A percentile compares a stretch with the other conserved stretches of the same genome.
phyloP scores from a whole-genome alignment of 2,888 invertebrate genomes.

The Hemicrepidius hirtus region DNA sequence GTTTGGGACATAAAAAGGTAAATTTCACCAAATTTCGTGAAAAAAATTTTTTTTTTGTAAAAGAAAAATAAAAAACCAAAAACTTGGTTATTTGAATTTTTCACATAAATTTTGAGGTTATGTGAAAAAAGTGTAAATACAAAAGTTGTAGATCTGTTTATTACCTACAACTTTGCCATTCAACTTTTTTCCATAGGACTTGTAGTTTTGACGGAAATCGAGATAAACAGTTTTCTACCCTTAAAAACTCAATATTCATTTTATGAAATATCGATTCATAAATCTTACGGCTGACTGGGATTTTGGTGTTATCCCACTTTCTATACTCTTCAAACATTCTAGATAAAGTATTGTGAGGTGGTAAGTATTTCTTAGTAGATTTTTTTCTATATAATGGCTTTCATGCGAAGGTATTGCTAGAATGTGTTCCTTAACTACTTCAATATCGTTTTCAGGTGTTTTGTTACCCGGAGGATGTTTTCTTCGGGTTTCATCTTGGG shows the following conservation, averaged over 20 bases:
- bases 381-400: conserved; percentile 34
- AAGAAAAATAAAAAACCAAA: too few relatives aligned
- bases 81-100: too few relatives aligned
- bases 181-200: too few relatives aligned
- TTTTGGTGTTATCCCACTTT: not conserved
- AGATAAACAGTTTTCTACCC: too few relatives aligned
- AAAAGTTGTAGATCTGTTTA: too few relatives aligned
- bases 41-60: too few relatives aligned
- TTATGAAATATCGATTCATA: not conserved
- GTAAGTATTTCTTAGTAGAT: conserved; percentile 9
- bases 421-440: conserved; percentile 23
- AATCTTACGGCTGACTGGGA: conserved; percentile 3
- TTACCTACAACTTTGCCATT: too few relatives aligned
- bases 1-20: too few relatives aligned
- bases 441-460: conserved; percentile 19
- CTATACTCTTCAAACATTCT: conserved; percentile 22
- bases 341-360: conserved; percentile 11
- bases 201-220: too few relatives aligned
- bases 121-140: too few relatives aligned
- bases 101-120: too few relatives aligned
- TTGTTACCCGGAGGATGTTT: conserved; percentile 15
- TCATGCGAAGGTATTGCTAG: conserved; percentile 21
- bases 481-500: conserved; percentile 4
- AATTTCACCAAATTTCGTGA: too few relatives aligned
- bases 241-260: conserved; percentile 1